Evolutionary conservation across 23 tunicate species (phyloP), one percentile per base, ranked within the genome.

Genomic region (Ascidia mentula): DNA sequence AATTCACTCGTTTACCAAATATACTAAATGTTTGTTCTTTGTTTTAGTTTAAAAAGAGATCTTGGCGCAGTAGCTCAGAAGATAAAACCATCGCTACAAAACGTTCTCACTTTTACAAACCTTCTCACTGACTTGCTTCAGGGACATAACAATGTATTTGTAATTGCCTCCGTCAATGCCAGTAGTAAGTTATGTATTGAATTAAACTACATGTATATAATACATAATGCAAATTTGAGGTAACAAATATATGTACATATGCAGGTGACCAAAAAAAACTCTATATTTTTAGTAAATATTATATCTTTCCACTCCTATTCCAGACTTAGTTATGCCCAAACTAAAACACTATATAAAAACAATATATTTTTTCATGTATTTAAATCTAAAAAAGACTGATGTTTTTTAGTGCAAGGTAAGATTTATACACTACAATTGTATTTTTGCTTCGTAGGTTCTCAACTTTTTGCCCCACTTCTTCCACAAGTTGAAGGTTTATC

Each of bases 401-500:
- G n/a, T n/a, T n/a, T n/a, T n/a, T n/a, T n/a, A n/a, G n/a, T n/a
- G n/a, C n/a, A n/a, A n/a, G n/a, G n/a, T n/a, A n/a, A n/a, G n/a
- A n/a, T n/a, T n/a, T n/a, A n/a, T n/a, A n/a, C n/a, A n/a, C n/a
- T n/a, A n/a, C n/a, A n/a, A n/a, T n/a, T n/a, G n/a, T n/a, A n/a
- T n/a, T n/a, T n/a, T n/a, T n/a, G n/a, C n/a, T n/a, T 9, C 33
- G 2, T 32, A 74, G 79, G 73, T 59, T 8, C 34, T 15, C 46
- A 74, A 26, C 35, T 1, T 22, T 34, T 40, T 31, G 59, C 31
- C 45, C 17, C 26, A 4, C 4, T 83, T 40, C 69, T 83, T 12
- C 59, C 87, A 34, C n/a, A 40, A 31, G 85, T 74, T 20, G 82
- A 84, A 65, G 22, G 40, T 59, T 28, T 79, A 0, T 60, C 85